Base-by-base conservation (phyloP, 2,113 vertebrate species). In the Erythrolamprus reginae region DNA sequence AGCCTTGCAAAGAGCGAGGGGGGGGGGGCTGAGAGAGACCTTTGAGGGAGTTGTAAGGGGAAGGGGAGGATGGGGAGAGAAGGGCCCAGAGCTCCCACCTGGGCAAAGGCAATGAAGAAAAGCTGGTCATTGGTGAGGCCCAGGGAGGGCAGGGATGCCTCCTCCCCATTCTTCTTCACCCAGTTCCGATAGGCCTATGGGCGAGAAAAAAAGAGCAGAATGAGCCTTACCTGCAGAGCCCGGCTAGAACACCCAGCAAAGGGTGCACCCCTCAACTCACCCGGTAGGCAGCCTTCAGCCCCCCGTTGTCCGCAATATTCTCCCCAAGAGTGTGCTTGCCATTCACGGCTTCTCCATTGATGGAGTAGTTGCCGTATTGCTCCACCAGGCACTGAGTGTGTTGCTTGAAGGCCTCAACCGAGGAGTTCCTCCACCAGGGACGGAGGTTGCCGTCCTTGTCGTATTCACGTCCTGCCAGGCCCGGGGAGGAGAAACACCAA, bases 281-380 rank as follows among this genome's bases (percentile, higher is more conserved):
- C 97, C 98, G 97, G 90, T 99, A 99, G 87, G 99, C 99, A 0
- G 99, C 98, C 84, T 99, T 99, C 88, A 99, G 98, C 86, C 99
- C 99, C 1, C 99, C 99, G 0, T 99, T 99, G 96, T 99, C 99
- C 0, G 99, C 99, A 0, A 99, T 99, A 96, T 99, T 99, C 96
- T 99, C 99, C 13, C 99, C 99, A 0, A 99, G 97, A 0, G 99
- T 99, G 92, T 99, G 98, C n/a, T 95, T 98, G 89, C 99, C 99
- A 0, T 99, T 99, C 92, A 99, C 94, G 0, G 97, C 96, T 95
- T 99, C 99, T 0, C 98, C 96, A 0, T 99, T 99, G 93, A 99
- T 89, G 0, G 96, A 98, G 96, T 99, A 99, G 95, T 98, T 99
- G 92, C 98, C 52, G 0, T 99, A 99, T 92, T 99, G 99, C 92